Base-by-base conservation (phyloP, 1,140 invertebrate species). In the Drosophila quadrilineata region DNA sequence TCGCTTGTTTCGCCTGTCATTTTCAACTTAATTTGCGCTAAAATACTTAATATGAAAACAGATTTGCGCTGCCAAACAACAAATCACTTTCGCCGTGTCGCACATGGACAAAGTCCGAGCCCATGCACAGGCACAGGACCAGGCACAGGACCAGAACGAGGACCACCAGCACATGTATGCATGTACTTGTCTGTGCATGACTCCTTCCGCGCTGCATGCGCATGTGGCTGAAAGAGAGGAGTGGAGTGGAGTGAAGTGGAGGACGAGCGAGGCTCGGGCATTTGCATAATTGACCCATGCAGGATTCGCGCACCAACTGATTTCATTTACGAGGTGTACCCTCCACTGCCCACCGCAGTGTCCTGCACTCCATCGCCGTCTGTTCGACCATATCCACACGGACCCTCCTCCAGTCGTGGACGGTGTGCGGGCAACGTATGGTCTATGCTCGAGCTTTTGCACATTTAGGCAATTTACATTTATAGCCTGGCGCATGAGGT, bases 251-350 rank as follows among this genome's bases (percentile, higher is more conserved):
- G 5, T 5, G 35, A 8, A 17, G 16, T 6, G 16, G 36, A 41
- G 57, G 26, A n/a, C 9, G 63, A 53, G 40, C 53, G 52, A 58
- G 75, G 58, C 64, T 36, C 45, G 72, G 49, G 74, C 80, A 85
- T 85, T 85, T 85, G 79, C 79, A 85, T 85, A 85, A 85, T 86
- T 85, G 79, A 85, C 80, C 80, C 79, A 85, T 85, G 75, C 79
- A 85, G 79, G 80, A 85, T 85, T 86, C 79, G 79, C 79, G 80
- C 79, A 85, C 79, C 80, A 86, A 85, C 79, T 85, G 79, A 85
- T 85, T 85, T 85, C 79, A 85, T 85, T 85, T 85, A 85, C 77
- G 73, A 73, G 43, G 26, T 59, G 53, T 60, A 14, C 59, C 12
- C 45, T 41, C 36, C 48, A 40, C 19, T 21, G 31, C 58, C 40